These are phyloP conservation scores for Pelosia muscerda DNA, from an alignment of 2,888 invertebrate genomes.

Conservation along the genomic window DNA sequence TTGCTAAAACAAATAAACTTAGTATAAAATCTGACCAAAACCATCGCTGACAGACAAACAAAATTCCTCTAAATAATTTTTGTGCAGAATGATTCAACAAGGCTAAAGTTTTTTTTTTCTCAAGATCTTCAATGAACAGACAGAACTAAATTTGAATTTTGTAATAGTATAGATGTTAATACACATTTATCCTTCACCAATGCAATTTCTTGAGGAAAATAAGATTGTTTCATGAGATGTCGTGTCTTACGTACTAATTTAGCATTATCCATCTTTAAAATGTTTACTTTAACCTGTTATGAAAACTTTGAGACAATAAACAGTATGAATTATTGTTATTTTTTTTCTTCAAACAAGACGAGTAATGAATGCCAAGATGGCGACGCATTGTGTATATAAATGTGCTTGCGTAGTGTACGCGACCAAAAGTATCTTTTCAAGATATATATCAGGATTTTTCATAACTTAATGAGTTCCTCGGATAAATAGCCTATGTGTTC, in stretches of 20 bases:
- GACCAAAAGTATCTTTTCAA: background rate
- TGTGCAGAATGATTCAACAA: too few relatives aligned
- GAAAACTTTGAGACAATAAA: slow-evolving; percentile 6
- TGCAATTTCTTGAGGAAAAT: background rate
- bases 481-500: too few relatives aligned
- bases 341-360: slow-evolving; percentile 10
- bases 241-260: background rate
- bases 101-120: too few relatives aligned
- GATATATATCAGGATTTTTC: too few relatives aligned
- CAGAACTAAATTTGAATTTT: too few relatives aligned
- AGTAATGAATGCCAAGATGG: slow-evolving; percentile 11
- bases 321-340: slow-evolving; percentile 4
- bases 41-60: too few relatives aligned
- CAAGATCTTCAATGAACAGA: too few relatives aligned
- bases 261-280: background rate
- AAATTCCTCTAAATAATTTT: too few relatives aligned
- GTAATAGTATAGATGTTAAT: background rate
- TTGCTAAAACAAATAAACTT: too few relatives aligned
- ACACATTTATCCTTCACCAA: background rate
- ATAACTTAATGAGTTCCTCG: too few relatives aligned
- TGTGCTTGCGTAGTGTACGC: background rate
- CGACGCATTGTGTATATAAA: slow-evolving; percentile 4
- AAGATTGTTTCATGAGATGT: background rate
- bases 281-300: slow-evolving; percentile 5
- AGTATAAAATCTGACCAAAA: too few relatives aligned